Base-by-base conservation (phyloP, 2,797 vertebrate species). In the Labroides dimidiatus region DNA sequence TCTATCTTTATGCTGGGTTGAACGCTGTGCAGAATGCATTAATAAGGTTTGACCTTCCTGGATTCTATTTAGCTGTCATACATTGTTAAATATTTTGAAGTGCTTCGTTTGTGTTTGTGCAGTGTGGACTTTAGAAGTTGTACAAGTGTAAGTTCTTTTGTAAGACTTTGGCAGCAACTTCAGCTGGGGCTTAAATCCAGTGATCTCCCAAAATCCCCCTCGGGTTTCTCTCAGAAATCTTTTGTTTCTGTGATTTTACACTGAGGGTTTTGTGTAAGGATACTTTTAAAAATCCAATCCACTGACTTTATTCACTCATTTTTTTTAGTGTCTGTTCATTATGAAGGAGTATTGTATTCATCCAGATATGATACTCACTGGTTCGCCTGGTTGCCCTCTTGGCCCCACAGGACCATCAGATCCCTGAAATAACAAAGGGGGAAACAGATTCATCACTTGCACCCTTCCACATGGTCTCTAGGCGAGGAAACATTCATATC, bases 351-450 rank as follows among this genome's bases (percentile, higher is more conserved):
- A 52, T 58, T 15, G 8, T 8, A 33, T 49, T 43, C 27, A 33
- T 66, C 20, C 10, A 39, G 64, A 59, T 50, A 17, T 7, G 24
- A 41, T 74, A 96, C 97, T 96, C 82, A 99, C 97, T 15, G 96
- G 92, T 93, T 99, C 96, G 14, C 97, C 97, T 2, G 96, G 91
- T 80, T 96, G 95, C 57, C 97, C 97, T 64, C 91, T 92, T n/a
- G 96, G 95, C 54, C 97, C 97, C 0, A 91, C 81, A 37, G 93
- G 95, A 74, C 97, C 97, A 11, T 95, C 90, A 5, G 94, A 80
- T 64, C 97, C 97, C 97, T 99, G 59, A 53, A 84, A 78, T 21
- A 73, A 63, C 65, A 63, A 62, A 62, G 39, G 78, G 15, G 30
- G 30, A 69, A 78, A 50, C 36, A 65, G 37, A 69, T 77, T 71